phyloP scores from a whole-genome alignment of 2,113 vertebrate genomes.

The Pygoscelis antarcticus region DNA sequence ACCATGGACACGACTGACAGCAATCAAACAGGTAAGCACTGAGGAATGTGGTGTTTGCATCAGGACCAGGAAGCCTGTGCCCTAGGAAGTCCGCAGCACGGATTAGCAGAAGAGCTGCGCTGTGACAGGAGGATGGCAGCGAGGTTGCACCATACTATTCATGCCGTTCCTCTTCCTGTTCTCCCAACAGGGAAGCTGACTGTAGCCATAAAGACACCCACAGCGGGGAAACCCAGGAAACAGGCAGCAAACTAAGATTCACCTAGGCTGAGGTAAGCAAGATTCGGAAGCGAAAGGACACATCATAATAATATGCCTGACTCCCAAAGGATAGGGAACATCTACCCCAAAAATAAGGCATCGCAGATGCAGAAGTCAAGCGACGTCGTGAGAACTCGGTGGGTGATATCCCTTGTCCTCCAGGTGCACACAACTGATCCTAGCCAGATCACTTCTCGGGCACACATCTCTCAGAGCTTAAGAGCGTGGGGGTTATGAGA shows the following conservation, averaged over 20 bases:
- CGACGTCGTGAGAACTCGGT: accelerated
- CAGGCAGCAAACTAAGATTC: not conserved
- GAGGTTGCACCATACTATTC: not conserved
- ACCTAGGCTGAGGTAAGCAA: not conserved
- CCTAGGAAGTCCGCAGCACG: not conserved
- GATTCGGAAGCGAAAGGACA: not conserved
- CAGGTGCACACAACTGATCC: not conserved
- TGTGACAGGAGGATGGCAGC: not conserved
- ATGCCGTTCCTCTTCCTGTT: not conserved
- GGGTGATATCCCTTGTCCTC: not conserved
- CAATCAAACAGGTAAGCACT: not conserved
- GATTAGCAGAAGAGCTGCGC: not conserved
- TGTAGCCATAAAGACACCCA: not conserved
- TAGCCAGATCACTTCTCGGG: not conserved
- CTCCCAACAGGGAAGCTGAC: not conserved
- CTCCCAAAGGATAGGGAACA: not conserved
- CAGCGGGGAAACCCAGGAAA: not conserved
- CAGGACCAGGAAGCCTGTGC: not conserved
- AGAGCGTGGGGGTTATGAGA: not conserved
- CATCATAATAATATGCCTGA: not conserved
- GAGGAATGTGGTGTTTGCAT: not conserved
- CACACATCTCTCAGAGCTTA: not conserved
- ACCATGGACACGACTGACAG: not conserved
- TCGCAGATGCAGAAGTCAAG: not conserved
- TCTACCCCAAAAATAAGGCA: not conserved